Evolutionary conservation across 1,140 invertebrate species (phyloP).

Genomic region (Manduca sexta): DNA sequence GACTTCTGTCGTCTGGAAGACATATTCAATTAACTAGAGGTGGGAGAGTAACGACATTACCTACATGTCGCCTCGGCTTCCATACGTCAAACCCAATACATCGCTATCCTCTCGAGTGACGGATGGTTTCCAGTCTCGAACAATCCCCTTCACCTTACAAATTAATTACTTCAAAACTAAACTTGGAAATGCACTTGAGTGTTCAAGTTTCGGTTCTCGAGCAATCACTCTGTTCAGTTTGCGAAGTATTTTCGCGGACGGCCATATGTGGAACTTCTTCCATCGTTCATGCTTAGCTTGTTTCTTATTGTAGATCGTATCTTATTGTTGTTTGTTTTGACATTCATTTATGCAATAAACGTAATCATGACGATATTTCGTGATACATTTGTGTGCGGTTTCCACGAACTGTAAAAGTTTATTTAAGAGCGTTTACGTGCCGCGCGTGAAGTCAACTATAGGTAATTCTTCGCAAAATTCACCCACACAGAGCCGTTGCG

Average conservation of each 20-base stretch:
- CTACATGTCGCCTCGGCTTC: conserved; percentile 11
- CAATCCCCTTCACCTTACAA: conserved; percentile 12
- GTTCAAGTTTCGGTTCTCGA: conserved; percentile 12
- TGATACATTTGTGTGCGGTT: too few species aligned
- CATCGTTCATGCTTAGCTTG: too few species aligned
- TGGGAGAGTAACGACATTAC: conserved; percentile 17
- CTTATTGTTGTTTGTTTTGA: too few species aligned
- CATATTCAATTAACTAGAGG: conserved; percentile 21
- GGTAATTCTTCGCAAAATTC: too few species aligned
- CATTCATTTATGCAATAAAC: too few species aligned
- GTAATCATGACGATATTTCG: too few species aligned
- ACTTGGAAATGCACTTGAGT: conserved; percentile 17
- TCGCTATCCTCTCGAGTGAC: conserved; percentile 13
- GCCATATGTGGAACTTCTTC: not conserved
- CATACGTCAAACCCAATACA: conserved; percentile 15
- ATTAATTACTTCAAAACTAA: conserved; percentile 24
- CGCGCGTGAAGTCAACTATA: too few species aligned
- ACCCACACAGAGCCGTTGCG: too few species aligned
- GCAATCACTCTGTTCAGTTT: conserved; percentile 21
- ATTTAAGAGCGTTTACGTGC: too few species aligned
- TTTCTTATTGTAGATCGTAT: too few species aligned
- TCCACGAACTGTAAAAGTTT: too few species aligned
- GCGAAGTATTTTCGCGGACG: conserved; percentile 7
- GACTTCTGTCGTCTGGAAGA: conserved; percentile 10
- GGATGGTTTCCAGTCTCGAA: conserved; percentile 11